A percentile compares a stretch with the other conserved stretches of the same genome.
Conservation (phyloP, 2,797 vertebrate species). For the Aulostomus chinensis region DNA sequence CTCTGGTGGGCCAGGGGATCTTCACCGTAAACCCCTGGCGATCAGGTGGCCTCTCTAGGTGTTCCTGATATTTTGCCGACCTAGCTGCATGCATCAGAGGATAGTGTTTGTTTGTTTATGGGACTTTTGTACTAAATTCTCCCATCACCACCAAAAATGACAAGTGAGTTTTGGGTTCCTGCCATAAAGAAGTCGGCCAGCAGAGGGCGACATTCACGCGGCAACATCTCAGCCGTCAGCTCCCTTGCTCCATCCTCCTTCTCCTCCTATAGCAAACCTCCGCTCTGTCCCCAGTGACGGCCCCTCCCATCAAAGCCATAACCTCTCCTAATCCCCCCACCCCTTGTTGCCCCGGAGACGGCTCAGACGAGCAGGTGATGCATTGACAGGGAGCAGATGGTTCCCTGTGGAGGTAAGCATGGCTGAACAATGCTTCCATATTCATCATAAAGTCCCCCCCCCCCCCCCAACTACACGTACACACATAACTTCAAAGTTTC, state of each 20-base stretch:
- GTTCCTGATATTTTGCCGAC: too few relatives aligned
- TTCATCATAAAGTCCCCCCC: constrained; percentile 88
- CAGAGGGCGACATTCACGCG: constrained; percentile 73
- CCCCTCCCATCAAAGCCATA: constrained; percentile 74
- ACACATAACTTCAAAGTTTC: constrained; percentile 65
- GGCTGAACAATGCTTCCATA: constrained; percentile 90
- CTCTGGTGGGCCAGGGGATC: too few relatives aligned
- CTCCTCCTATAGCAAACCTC: constrained; percentile 34
- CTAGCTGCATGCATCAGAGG: too few relatives aligned
- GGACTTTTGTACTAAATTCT: too few relatives aligned
- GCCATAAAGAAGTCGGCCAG: constrained; percentile 47
- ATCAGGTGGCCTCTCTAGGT: too few relatives aligned
- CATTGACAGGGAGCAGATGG: constrained; percentile 99
- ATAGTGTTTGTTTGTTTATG: too few relatives aligned
- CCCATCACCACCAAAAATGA: too few relatives aligned
- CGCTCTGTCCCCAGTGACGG: constrained; percentile 37
- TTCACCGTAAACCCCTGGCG: too few relatives aligned
- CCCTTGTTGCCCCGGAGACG: constrained; percentile 87
- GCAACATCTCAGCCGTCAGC: constrained; percentile 7
- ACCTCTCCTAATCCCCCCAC: constrained; percentile 85
- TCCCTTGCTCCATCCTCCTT: constrained; percentile 8
- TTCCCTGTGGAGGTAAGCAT: constrained; percentile 94
- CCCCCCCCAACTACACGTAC: constrained; percentile 54
- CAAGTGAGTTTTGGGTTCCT: too few relatives aligned
- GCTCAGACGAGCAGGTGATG: constrained; percentile 98